These are phyloP conservation scores for Epirrhoe tristata DNA, from an alignment of 2,888 invertebrate species.

Conservation along the genomic window DNA sequence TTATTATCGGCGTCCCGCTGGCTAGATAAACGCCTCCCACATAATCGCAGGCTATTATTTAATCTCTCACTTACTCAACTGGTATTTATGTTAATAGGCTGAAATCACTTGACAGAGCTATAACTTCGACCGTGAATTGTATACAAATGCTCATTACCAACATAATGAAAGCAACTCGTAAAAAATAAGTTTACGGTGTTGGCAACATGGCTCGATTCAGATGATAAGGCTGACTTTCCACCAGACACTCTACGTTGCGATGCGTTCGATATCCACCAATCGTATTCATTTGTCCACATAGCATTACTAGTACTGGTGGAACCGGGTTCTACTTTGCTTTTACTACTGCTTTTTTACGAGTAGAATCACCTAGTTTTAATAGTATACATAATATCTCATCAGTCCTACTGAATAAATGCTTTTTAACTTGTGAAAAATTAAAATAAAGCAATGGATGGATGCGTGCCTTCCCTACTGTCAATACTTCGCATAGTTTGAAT, in stretches of 20 bases:
- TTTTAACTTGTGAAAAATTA: neutral
- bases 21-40: conserved; percentile 14
- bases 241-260: too few species aligned
- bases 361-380: too few species aligned
- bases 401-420: too few species aligned
- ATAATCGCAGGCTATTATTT: conserved; percentile 25
- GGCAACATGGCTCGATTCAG: conserved; percentile 32
- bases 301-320: too few species aligned
- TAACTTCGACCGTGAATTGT: conserved; percentile 15
- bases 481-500: too few species aligned
- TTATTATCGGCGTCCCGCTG: conserved; percentile 3
- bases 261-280: too few species aligned
- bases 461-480: too few species aligned
- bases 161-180: conserved; percentile 31
- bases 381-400: too few species aligned
- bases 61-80: conserved; percentile 15
- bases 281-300: too few species aligned
- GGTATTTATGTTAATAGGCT: conserved; percentile 18
- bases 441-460: too few species aligned
- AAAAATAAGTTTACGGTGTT: conserved; percentile 48
- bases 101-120: conserved; percentile 18
- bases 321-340: too few species aligned
- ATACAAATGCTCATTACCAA: conserved; percentile 31
- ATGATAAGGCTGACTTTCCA: conserved; percentile 18
- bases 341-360: too few species aligned